Evolutionary conservation across 2,113 vertebrate species (phyloP), one percentile per base, ranked within the genome.

Genomic region (Procavia capensis): DNA sequence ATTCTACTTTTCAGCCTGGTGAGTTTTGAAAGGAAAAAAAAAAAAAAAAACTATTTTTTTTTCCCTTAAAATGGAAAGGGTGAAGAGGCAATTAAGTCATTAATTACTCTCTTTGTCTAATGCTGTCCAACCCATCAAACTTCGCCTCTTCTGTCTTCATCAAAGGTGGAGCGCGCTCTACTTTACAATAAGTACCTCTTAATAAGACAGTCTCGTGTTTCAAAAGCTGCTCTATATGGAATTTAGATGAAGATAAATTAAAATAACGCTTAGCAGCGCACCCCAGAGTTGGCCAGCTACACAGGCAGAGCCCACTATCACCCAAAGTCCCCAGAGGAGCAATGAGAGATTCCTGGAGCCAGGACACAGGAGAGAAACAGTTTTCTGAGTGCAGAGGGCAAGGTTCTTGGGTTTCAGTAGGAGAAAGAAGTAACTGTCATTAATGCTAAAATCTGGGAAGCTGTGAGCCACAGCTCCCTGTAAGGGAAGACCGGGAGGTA

Each of bases 81-180:
- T 98, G 97, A 98, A 97, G 93, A 97, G 97, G 93, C 81, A 96
- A 95, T 96, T 90, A 97, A 96, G 93, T 96, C 95, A 96, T 98
- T 98, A 98, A 98, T 98, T 98, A 98, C 90, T 96, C 82, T 96
- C 95, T 98, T 98, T 95, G 93, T 97, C 92, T 98, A 81, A 97
- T 8, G 61, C 94, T 91, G 95, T 97, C 85, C 93, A 97, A 96
- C 88, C 95, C 93, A 74, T 97, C 94, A 96, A 97, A 96, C 83
- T 57, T 96, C 78, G 80, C 68, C 96, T 95, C 96, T 96, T 97
- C 96, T 97, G 97, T 95, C 94, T 95, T 85, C 98, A 94, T 91
- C 98, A 95, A 98, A 97, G 95, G 96, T 95, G 59, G 41, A 72
- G 61, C 89, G 93, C 91, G 0, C 0, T 54, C 57, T 92, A 64